Conservation (phyloP, 1,140 invertebrate species). For the Sarcophaga peregrina region DNA sequence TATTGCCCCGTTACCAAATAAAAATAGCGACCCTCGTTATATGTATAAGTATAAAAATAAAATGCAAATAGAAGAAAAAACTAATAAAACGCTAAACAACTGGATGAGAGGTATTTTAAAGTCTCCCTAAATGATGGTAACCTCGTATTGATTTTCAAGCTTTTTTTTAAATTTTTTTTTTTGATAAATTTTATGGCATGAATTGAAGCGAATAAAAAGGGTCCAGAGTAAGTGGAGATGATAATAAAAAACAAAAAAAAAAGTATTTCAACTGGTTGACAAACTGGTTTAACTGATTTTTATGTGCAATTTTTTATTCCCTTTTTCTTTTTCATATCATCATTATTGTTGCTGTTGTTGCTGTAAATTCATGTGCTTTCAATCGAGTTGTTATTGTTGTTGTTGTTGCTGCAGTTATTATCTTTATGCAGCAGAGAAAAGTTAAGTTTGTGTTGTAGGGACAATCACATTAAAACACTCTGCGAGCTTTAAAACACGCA, state of each 20-base stretch:
- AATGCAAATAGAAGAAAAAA: no score
- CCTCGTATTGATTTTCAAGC: no score
- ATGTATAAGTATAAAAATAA: no score
- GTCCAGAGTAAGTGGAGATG: no score
- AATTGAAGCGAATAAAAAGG: conserved; percentile 9
- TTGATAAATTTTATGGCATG: conserved; percentile 16
- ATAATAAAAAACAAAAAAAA: no score
- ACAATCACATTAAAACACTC: not conserved
- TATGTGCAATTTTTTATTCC: conserved; percentile 29
- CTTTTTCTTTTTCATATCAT: conserved; percentile 4
- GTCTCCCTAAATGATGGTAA: no score
- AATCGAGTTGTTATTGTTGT: not conserved
- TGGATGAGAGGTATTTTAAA: no score
- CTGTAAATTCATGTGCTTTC: no score
- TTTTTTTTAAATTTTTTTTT: not conserved
- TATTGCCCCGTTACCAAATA: no score
- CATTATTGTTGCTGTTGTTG: not conserved
- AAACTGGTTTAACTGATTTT: conserved; percentile 38
- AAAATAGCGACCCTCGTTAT: no score
- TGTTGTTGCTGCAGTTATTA: conserved; percentile 21
- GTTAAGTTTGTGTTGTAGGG: not conserved
- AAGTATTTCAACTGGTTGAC: conserved; percentile 23
- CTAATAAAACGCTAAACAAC: no score
- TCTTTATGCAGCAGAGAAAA: not conserved
- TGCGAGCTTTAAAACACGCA: not conserved